Percentiles rank a stretch among this genome's conserved stretches.
These are phyloP conservation scores for Chelon auratus DNA, from an alignment of 2,797 vertebrate genomes.

Conservation along the genomic window DNA sequence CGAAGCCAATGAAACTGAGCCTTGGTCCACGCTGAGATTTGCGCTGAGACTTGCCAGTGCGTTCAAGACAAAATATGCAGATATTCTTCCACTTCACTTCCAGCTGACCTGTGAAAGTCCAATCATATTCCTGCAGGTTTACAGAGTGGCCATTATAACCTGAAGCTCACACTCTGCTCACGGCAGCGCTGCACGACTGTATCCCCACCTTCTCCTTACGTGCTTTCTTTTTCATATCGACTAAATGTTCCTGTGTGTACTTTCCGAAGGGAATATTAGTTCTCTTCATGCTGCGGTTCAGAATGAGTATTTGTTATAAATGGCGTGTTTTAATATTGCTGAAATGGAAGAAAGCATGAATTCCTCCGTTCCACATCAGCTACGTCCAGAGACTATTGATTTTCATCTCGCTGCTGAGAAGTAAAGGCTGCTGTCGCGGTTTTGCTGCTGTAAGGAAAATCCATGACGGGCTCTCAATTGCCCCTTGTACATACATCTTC, in stretches of 20 bases:
- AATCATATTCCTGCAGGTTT: too few species aligned
- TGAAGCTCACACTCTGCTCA: neutral
- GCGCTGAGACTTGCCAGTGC: too few species aligned
- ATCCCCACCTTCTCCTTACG: neutral
- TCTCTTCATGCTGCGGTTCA: neutral
- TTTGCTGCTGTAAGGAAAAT: slow-evolving; percentile 1
- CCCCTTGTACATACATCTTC: neutral
- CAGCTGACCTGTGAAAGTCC: too few species aligned
- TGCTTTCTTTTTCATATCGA: neutral
- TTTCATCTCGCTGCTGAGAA: neutral
- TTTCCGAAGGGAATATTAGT: neutral
- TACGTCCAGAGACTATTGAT: neutral
- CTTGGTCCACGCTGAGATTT: too few species aligned
- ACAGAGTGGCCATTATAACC: neutral
- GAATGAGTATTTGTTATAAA: neutral
- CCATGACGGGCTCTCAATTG: neutral
- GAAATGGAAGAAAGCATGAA: neutral
- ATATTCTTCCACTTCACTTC: too few species aligned
- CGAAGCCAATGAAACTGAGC: too few species aligned
- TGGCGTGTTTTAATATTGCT: neutral
- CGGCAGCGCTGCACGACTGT: too few species aligned
- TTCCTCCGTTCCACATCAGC: neutral
- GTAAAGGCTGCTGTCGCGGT: neutral
- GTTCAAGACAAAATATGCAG: too few species aligned
- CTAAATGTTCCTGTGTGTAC: neutral